Conservation (phyloP, 64 coral and sea anemone species). For the Astreopora myriophthalma region DNA sequence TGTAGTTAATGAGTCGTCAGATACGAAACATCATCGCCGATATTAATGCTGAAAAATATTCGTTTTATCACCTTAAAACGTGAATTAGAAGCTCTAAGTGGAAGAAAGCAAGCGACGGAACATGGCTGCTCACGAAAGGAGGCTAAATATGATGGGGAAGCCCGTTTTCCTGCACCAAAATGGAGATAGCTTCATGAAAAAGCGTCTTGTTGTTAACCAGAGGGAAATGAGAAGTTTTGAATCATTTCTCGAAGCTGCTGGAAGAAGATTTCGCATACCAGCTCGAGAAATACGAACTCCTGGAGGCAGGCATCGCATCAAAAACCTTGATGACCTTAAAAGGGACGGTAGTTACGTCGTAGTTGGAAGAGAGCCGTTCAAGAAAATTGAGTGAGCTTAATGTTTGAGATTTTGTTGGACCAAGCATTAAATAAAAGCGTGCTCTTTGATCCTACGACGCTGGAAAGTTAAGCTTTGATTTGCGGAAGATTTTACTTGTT, state of each 20-base stretch:
- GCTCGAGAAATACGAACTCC: slow-evolving; percentile 66
- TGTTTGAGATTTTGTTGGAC: background rate
- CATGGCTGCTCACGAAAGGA: slow-evolving; percentile 36
- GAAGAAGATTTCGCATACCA: background rate
- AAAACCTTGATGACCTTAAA: slow-evolving; percentile 14
- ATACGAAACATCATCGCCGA: background rate
- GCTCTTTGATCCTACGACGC: background rate
- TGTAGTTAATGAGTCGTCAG: background rate
- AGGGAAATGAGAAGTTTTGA: slow-evolving; percentile 8
- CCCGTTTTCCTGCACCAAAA: background rate
- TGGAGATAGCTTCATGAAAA: background rate
- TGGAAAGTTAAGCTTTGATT: background rate
- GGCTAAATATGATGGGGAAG: slow-evolving; percentile 26
- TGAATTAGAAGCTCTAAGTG: slow-evolving; percentile 17
- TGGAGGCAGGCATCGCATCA: slow-evolving; percentile 33
- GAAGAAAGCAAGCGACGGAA: background rate
- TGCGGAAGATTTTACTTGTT: background rate
- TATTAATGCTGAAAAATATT: background rate
- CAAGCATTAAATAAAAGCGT: background rate
- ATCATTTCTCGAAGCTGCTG: background rate
- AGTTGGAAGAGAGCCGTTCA: slow-evolving; percentile 47
- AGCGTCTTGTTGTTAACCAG: background rate
- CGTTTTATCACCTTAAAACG: background rate
- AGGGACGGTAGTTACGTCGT: slow-evolving; percentile 41
- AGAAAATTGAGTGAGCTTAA: slow-evolving; percentile 50